Evolutionary conservation across 2,888 invertebrate genomes (phyloP), one percentile per base, ranked within the genome.

Genomic region (Drosophila seclusa): DNA sequence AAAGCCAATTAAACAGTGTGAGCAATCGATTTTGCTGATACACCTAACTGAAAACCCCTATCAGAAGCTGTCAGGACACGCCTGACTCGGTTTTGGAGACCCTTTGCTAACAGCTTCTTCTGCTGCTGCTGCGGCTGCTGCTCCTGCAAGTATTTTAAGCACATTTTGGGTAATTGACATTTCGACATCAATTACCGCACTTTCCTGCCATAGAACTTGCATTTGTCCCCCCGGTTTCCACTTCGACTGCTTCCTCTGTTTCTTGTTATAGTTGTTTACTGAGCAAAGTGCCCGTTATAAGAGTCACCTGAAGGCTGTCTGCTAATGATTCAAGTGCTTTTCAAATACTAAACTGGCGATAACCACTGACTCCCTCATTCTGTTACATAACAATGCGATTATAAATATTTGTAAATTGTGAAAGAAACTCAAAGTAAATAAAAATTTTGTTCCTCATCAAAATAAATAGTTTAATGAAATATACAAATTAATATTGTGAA

Each of bases 91-190:
- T 24, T 24, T 16, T 24, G 8, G 45, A 57, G 63, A 50, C 60
- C 59, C 68, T 69, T 68, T 62, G 64, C 54, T 70, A 58, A 62
- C 53, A 50, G 40, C 16, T 42, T 29, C 11, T 42, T 16, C 29
- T 61, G 60, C 54, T 52, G 16, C 54, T 55, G 18, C 38, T 48
- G 63, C 54, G 52, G 18, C 36, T 59, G 18, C 54, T 62, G 60
- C 54, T 59, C 21, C 36, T 61, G 70, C 77, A 76, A 83, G 84
- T 87, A 81, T 76, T 82, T 78, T 81, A 84, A 84, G 82, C 73
- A 84, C 80, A 82, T 84, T 84, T 81, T 68, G 71, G 80, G 74
- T 81, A 87, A 87, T 84, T 87, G 86, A 82, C 84, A 85, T 88
- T 80, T 87, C 77, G 82, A 88, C 86, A 86, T 78, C 76, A 81